Percentiles rank a stretch among this genome's conserved stretches.
These are phyloP conservation scores for Charina bottae DNA, from an alignment of 2,113 vertebrate genomes.

Conservation along the genomic window DNA sequence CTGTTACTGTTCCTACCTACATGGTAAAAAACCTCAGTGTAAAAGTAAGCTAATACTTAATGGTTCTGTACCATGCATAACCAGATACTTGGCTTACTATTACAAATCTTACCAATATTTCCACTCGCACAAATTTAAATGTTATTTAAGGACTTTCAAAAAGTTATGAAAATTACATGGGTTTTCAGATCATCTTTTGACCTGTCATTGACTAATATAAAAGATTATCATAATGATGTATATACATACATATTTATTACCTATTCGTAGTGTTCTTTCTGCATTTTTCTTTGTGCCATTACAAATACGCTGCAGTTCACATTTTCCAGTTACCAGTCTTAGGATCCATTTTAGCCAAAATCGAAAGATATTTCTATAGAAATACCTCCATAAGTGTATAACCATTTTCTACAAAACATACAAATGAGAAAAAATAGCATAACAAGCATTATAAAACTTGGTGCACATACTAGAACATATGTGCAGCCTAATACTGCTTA, in stretches of 20 bases:
- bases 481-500: neutral
- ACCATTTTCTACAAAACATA: constrained; percentile 80
- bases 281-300: constrained; percentile 77
- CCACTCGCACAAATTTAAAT: neutral
- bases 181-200: neutral
- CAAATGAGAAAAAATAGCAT: constrained; percentile 21
- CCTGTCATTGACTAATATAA: neutral
- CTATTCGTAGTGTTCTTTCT: constrained; percentile 80
- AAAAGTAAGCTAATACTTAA: neutral
- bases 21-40: neutral
- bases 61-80: neutral
- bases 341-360: constrained; percentile 94
- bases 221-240: neutral
- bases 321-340: constrained; percentile 84
- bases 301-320: constrained; percentile 91
- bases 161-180: neutral
- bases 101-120: neutral
- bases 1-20: neutral
- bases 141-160: neutral
- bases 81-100: neutral
- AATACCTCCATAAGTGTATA: constrained; percentile 81
- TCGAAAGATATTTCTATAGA: constrained; percentile 86
- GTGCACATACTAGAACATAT: neutral
- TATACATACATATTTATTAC: constrained; percentile 68
- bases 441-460: neutral